Evolutionary conservation across 2,797 vertebrate genomes (phyloP).

Genomic region (Falco columbarius): DNA sequence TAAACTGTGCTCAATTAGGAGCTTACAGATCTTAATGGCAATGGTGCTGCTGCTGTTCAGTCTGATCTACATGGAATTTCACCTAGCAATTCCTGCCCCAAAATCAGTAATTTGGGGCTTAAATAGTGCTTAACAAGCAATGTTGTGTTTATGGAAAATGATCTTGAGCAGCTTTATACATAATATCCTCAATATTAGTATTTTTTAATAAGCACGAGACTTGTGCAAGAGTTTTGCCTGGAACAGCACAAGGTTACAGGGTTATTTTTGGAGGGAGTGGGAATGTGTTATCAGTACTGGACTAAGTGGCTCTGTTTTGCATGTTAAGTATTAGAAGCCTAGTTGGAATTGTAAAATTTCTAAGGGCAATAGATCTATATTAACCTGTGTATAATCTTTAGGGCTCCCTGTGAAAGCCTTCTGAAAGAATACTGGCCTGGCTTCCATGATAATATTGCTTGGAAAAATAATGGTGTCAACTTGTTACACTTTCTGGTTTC

Average conservation of each 20-base stretch:
- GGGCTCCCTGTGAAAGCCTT: background rate
- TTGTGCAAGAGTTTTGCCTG: background rate
- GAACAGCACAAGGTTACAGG: background rate
- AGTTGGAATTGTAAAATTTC: background rate
- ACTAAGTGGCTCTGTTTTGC: background rate
- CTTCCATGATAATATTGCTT: background rate
- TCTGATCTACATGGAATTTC: background rate
- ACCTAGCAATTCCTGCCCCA: background rate
- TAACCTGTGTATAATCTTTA: background rate
- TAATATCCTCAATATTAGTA: background rate
- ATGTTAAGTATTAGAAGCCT: background rate
- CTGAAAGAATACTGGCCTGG: background rate
- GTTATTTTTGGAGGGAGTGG: background rate
- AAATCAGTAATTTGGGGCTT: background rate
- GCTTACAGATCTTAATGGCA: background rate
- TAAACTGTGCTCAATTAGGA: background rate
- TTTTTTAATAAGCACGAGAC: background rate
- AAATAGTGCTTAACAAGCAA: background rate
- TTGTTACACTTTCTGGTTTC: background rate
- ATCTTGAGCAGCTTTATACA: background rate
- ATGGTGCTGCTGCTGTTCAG: background rate
- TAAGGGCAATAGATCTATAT: background rate
- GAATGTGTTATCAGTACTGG: background rate
- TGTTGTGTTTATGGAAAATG: background rate
- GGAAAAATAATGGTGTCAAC: background rate